A percentile compares a stretch with the other conserved stretches of the same genome.
Conservation (phyloP, 2,888 invertebrate genomes). For the Ichneumon xanthorius region DNA sequence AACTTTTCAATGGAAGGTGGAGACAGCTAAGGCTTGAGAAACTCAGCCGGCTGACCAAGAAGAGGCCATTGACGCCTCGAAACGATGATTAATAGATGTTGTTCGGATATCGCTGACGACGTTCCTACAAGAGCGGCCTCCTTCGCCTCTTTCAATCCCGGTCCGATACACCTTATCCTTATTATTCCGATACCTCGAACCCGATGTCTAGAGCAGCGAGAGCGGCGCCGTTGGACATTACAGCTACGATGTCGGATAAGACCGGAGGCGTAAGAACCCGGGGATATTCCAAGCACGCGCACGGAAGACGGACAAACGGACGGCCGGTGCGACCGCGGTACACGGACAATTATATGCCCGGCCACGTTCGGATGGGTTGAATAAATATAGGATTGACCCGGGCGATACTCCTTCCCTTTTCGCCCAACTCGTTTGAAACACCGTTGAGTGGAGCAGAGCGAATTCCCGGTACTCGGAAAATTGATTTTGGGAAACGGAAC, state of each 20-base stretch:
- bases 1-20: constrained; percentile 67
- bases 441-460: background rate
- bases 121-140: background rate
- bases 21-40: constrained; percentile 63
- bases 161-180: constrained; percentile 12
- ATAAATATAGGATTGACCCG: background rate
- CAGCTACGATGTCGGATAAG: constrained; percentile 18
- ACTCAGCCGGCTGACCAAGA: constrained; percentile 62
- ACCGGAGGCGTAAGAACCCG: constrained; percentile 3
- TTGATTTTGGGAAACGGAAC: background rate
- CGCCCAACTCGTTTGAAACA: background rate
- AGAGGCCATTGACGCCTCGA: constrained; percentile 70
- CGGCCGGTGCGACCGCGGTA: background rate
- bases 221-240: background rate
- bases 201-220: background rate
- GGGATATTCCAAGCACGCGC: constrained; percentile 23
- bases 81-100: constrained; percentile 76
- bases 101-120: constrained; percentile 67
- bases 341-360: constrained; percentile 7
- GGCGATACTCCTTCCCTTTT: background rate
- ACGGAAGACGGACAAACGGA: background rate
- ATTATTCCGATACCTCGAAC: constrained; percentile 6
- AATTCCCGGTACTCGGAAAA: background rate
- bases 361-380: constrained; percentile 6
- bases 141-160: background rate